Evolutionary conservation across 2,888 invertebrate species (phyloP), one percentile per base, ranked within the genome.

Genomic region (Oxycera nigricornis): DNA sequence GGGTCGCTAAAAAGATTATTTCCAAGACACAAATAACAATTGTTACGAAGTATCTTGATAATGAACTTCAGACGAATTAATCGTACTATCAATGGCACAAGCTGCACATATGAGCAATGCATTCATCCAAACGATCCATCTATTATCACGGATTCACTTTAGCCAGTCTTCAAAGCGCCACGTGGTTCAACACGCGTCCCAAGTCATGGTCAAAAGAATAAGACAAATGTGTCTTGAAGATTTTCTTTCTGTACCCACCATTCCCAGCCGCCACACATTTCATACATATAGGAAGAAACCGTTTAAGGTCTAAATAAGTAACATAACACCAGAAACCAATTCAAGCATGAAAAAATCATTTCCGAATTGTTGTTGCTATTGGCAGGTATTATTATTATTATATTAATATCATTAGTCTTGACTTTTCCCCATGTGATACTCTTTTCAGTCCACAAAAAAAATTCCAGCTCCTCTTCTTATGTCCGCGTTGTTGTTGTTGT

Each of bases 151-250:
- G 17, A 26, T 26, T 28, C 26, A 3, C 28, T 28, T 2, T 28
- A 14, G n/a, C n/a, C 35, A 6, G 46, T 3, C 14, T 11, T 46
- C 26, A 30, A 14, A 11, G n/a, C 62, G 72, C 72, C 75, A 75
- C 75, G 75, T 75, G 75, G 72, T 65, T 75, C 22, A 52, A 65
- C 72, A 75, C 75, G 75, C 75, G 75, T 75, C 67, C 67, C 39
- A 72, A 75, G 75, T 75, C 75, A 65, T 57, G n/a, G n/a, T n/a
- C n/a, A n/a, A 14, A 39, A 65, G 35, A 72, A 30, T 30, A 75
- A 72, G 75, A 75, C 72, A 72, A 75, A 75, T 75, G 67, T 55
- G 72, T 46, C 39, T 72, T 41, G 67, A n/a, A n/a, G n/a, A 68
- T 46, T 46, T 65, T 68, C 26, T n/a, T n/a, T n/a, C n/a, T n/a